Evolutionary conservation across 2,113 vertebrate genomes (phyloP).

Genomic region (Penelope pileata): DNA sequence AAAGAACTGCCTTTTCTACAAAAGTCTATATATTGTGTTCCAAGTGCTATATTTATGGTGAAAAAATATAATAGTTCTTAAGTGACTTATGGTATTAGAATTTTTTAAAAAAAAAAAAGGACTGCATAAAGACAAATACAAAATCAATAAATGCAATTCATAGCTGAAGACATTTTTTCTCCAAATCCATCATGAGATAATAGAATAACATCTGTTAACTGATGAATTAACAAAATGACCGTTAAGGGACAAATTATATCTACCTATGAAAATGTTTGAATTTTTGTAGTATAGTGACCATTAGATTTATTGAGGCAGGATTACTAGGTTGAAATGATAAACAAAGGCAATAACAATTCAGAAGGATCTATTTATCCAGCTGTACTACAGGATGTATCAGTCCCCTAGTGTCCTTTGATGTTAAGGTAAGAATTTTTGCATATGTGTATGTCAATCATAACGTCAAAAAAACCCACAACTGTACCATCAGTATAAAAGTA

Average conservation of each 20-base stretch:
- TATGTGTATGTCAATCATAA: not conserved
- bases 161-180: not conserved
- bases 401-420: not conserved
- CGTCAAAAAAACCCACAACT: not conserved
- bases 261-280: not conserved
- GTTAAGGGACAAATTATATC: not conserved
- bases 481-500: rapidly evolving
- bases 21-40: not conserved
- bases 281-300: not conserved
- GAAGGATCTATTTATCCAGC: not conserved
- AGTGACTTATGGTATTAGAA: not conserved
- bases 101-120: not conserved
- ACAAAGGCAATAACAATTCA: not conserved
- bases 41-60: not conserved
- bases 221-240: not conserved
- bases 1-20: not conserved
- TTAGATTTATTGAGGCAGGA: not conserved
- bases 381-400: not conserved
- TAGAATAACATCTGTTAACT: not conserved
- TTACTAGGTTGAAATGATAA: not conserved
- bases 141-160: not conserved
- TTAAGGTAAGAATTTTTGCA: not conserved
- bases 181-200: not conserved
- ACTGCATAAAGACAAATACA: not conserved
- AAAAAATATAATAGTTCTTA: not conserved